A percentile compares a stretch with the other conserved stretches of the same genome.
Evolutionary conservation across 2,888 invertebrate species (phyloP).

Genomic region (Abrostola tripartita): DNA sequence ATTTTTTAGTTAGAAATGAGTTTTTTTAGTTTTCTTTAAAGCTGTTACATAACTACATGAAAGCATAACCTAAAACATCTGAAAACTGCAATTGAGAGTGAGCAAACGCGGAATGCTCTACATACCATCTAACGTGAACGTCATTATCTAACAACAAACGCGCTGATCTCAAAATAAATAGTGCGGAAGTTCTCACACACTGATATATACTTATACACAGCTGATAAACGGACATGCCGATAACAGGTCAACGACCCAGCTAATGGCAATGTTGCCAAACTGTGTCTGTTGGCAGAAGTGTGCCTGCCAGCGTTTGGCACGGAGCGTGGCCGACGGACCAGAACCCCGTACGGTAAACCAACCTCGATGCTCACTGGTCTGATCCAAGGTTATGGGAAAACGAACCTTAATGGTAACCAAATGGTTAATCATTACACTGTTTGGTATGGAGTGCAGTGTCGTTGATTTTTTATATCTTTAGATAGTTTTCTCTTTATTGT

Average conservation of each 20-base stretch:
- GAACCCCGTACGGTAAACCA: conserved; percentile 28
- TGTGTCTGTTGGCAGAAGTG: conserved; percentile 39
- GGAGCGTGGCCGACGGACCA: conserved; percentile 29
- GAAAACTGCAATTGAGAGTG: background rate
- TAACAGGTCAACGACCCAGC: conserved; percentile 49
- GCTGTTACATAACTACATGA: too few species aligned
- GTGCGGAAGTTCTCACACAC: conserved; percentile 29
- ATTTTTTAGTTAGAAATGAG: too few species aligned
- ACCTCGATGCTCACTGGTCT: conserved; percentile 19
- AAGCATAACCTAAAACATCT: too few species aligned
- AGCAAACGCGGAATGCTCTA: background rate
- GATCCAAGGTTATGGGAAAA: conserved; percentile 15
- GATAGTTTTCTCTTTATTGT: too few species aligned
- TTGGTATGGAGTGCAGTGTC: too few species aligned
- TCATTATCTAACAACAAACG: conserved; percentile 9
- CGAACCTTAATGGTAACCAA: background rate
- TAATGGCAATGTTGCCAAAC: conserved; percentile 48
- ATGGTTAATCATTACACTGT: background rate
- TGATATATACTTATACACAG: conserved; percentile 17
- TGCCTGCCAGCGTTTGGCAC: conserved; percentile 31
- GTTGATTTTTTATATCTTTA: too few species aligned
- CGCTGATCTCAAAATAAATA: conserved; percentile 33
- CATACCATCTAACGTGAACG: conserved; percentile 4
- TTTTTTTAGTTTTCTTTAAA: too few species aligned
- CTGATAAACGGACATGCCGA: conserved; percentile 47